These are phyloP conservation scores for Nibea albiflora DNA, from an alignment of 2,113 vertebrate genomes.

Conservation along the genomic window DNA sequence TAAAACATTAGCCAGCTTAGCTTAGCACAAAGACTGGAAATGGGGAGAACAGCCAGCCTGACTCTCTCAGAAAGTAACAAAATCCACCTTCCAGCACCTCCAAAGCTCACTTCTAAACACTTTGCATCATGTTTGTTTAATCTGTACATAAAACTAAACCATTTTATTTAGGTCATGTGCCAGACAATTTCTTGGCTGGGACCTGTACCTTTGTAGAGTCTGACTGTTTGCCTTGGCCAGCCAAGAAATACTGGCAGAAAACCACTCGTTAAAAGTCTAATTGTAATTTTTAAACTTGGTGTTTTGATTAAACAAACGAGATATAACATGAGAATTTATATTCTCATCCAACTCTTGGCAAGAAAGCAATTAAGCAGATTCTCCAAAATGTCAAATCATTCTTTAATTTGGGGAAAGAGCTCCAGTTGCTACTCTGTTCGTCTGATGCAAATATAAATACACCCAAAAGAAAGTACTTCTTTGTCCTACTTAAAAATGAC, in stretches of 20 bases:
- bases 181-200: background rate
- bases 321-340: background rate
- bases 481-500: background rate
- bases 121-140: background rate
- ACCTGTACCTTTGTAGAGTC: background rate
- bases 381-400: background rate
- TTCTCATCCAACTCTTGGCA: background rate
- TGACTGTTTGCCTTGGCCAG: background rate
- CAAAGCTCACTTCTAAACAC: background rate
- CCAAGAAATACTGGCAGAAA: background rate
- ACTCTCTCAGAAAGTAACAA: background rate
- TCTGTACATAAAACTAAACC: background rate
- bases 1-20: background rate
- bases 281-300: background rate
- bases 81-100: background rate
- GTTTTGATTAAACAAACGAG: background rate
- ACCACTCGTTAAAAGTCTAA: background rate
- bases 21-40: background rate
- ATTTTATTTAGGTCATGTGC: background rate
- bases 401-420: background rate
- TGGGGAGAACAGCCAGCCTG: background rate
- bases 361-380: background rate
- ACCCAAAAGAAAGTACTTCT: background rate
- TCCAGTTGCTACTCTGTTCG: background rate
- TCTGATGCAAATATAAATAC: background rate